phyloP scores from a whole-genome alignment of 2,888 invertebrate species.

The Apodemia mormo region DNA sequence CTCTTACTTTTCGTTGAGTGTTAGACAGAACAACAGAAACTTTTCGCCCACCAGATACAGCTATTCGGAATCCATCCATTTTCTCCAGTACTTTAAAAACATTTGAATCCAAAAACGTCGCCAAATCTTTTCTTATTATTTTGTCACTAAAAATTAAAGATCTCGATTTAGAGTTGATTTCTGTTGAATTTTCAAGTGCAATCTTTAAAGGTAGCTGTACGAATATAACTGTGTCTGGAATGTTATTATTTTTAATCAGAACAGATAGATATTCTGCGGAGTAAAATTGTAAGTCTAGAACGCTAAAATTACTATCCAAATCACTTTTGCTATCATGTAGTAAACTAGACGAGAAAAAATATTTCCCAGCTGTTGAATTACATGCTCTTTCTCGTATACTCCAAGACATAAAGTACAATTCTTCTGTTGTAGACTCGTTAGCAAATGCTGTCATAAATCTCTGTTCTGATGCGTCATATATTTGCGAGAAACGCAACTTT shows the following conservation, averaged over 20 bases:
- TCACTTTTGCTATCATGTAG: constrained; percentile 54
- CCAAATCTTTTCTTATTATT: constrained; percentile 75
- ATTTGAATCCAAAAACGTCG: constrained; percentile 74
- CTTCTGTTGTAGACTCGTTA: constrained; percentile 60
- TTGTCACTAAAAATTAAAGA: constrained; percentile 68
- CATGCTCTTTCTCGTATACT: constrained; percentile 64
- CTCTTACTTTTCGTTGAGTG: constrained; percentile 88
- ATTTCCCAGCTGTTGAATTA: constrained; percentile 73
- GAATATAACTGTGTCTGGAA: constrained; percentile 69
- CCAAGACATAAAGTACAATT: constrained; percentile 77
- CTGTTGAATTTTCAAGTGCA: constrained; percentile 66
- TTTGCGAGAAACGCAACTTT: constrained; percentile 71
- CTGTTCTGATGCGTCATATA: constrained; percentile 70
- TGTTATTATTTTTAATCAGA: constrained; percentile 80
- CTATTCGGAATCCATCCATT: constrained; percentile 85
- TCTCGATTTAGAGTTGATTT: constrained; percentile 63
- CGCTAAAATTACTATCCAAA: constrained; percentile 49
- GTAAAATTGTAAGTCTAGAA: constrained; percentile 89
- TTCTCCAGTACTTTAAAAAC: constrained; percentile 84
- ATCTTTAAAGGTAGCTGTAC: constrained; percentile 74
- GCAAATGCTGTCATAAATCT: constrained; percentile 78
- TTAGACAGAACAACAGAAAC: constrained; percentile 93
- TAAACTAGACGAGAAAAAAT: constrained; percentile 74
- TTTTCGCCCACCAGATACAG: constrained; percentile 92
- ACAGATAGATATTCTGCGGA: constrained; percentile 87